Conservation (phyloP, 2,888 invertebrate genomes). For the Thalpophila matura region DNA sequence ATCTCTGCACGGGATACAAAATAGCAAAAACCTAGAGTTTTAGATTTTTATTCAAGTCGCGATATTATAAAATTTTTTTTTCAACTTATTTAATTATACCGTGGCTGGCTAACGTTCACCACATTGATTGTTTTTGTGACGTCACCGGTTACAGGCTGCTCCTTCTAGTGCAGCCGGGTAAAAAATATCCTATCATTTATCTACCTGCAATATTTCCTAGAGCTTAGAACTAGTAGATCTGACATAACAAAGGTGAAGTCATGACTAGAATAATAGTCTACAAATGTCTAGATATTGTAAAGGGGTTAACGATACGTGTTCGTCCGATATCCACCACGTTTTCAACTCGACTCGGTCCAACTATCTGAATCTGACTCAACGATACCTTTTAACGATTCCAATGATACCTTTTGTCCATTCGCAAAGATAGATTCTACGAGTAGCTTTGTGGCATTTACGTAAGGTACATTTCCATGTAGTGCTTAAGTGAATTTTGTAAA, state of each 20-base stretch:
- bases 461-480: not conserved
- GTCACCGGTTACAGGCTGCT: no score
- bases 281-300: constrained; percentile 1
- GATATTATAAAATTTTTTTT: no score
- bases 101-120: no score
- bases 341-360: not conserved
- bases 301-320: constrained; percentile 12
- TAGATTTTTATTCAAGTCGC: no score
- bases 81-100: no score
- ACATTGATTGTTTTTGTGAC: no score
- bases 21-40: not conserved
- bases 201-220: not conserved
- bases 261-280: constrained; percentile 26
- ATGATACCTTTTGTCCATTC: constrained; percentile 9
- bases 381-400: constrained; percentile 25
- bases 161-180: no score
- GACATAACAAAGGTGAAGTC: constrained; percentile 5
- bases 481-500: not conserved
- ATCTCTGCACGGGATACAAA: not conserved
- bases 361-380: constrained; percentile 9
- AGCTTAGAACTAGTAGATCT: not conserved
- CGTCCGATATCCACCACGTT: constrained; percentile 7
- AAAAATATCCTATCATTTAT: not conserved
- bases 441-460: not conserved
- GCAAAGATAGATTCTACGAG: constrained; percentile 10